These are phyloP conservation scores for Neomonachus schauinslandi DNA, from an alignment of 2,113 vertebrate genomes.

Conservation along the genomic window DNA sequence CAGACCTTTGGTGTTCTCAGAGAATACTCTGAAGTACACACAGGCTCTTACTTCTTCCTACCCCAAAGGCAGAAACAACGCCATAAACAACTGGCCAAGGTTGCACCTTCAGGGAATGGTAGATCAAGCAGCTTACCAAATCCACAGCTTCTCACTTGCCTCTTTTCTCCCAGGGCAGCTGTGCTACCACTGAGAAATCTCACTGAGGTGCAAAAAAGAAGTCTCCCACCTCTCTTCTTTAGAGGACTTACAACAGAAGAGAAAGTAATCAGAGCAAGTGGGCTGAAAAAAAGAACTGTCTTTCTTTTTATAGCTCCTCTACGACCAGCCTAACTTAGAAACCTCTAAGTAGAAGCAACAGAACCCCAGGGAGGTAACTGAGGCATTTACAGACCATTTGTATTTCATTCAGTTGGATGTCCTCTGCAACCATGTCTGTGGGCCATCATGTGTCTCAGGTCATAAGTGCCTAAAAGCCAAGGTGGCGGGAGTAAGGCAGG, in stretches of 20 bases:
- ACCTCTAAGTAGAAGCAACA: neutral
- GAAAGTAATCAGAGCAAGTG: neutral
- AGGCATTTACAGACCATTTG: neutral
- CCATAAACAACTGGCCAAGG: no score
- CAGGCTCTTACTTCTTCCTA: neutral
- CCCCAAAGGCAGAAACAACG: neutral
- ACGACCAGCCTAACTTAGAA: neutral
- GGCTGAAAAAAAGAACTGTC: neutral
- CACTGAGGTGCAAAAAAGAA: neutral
- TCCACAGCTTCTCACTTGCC: neutral
- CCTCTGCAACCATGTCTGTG: neutral
- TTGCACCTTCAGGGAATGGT: no score
- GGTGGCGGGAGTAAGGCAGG: fast-evolving
- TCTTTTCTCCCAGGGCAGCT: neutral
- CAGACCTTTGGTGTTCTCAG: neutral
- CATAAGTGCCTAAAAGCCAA: neutral
- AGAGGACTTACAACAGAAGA: neutral
- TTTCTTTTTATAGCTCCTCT: neutral
- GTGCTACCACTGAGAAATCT: neutral
- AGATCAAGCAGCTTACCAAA: neutral
- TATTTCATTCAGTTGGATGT: neutral
- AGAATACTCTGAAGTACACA: neutral
- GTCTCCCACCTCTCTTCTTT: neutral
- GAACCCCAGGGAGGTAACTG: neutral
- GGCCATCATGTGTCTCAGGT: neutral